A percentile compares a stretch with the other conserved stretches of the same genome.
phyloP scores from a whole-genome alignment of 2,888 invertebrate genomes.

The Choristoneura rosaceana region DNA sequence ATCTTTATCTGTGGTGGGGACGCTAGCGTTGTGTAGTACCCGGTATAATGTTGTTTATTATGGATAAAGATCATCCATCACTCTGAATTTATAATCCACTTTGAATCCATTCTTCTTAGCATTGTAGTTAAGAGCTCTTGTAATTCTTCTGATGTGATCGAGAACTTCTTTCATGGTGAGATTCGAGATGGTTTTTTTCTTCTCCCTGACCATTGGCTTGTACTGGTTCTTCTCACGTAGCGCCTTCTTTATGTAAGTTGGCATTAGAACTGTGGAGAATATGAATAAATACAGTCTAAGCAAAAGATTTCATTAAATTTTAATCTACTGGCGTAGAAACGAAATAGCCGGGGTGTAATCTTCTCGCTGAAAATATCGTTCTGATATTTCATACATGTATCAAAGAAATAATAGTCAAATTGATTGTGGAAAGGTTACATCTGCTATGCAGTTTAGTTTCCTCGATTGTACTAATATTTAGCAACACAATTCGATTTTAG shows the following conservation, averaged over 20 bases:
- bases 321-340: too few species aligned
- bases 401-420: too few species aligned
- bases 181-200: slow-evolving; percentile 58
- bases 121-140: slow-evolving; percentile 58
- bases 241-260: slow-evolving; percentile 61
- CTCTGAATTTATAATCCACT: slow-evolving; percentile 71
- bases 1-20: too few species aligned
- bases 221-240: slow-evolving; percentile 55
- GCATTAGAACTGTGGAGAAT: slow-evolving; percentile 45
- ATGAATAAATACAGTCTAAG: neutral
- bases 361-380: too few species aligned
- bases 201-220: slow-evolving; percentile 49
- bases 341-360: too few species aligned
- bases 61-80: slow-evolving; percentile 46
- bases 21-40: neutral
- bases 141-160: slow-evolving; percentile 66
- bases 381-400: too few species aligned
- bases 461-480: too few species aligned
- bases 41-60: neutral
- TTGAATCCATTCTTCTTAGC: slow-evolving; percentile 71
- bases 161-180: slow-evolving; percentile 63
- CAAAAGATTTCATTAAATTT: too few species aligned
- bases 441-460: too few species aligned
- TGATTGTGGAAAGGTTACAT: too few species aligned
- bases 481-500: too few species aligned